phyloP scores from a whole-genome alignment of 2,888 invertebrate genomes.

The Thumatha senex region DNA sequence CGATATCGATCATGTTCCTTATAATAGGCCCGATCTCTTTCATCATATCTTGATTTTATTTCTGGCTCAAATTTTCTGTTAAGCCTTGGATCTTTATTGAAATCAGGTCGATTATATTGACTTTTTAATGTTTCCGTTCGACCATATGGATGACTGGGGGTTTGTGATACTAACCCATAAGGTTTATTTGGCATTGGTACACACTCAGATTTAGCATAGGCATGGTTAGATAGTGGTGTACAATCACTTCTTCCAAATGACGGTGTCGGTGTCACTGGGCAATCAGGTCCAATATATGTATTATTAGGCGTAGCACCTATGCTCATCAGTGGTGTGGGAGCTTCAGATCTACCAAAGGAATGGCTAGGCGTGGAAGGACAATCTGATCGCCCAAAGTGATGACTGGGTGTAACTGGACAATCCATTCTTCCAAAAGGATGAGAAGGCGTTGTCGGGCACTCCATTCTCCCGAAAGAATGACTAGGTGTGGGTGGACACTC shows the following conservation, averaged over 20 bases:
- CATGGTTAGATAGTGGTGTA: conserved; percentile 33
- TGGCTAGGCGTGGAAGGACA: conserved; percentile 51
- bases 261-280: conserved; percentile 35
- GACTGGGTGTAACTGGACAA: conserved; percentile 46
- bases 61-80: conserved; percentile 58
- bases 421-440: conserved; percentile 51
- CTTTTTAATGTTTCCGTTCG: conserved; percentile 32
- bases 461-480: conserved; percentile 45
- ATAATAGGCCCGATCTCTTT: conserved; percentile 47
- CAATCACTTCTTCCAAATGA: conserved; percentile 42
- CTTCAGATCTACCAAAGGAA: conserved; percentile 54
- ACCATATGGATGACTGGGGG: conserved; percentile 19
- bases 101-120: conserved; percentile 37
- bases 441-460: conserved; percentile 39
- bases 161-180: conserved; percentile 16
- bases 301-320: conserved; percentile 27
- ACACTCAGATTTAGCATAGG: conserved; percentile 27
- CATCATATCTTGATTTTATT: conserved; percentile 44
- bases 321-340: conserved; percentile 39
- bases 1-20: conserved; percentile 44
- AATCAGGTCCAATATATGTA: conserved; percentile 39
- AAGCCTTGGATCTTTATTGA: conserved; percentile 59
- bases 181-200: not conserved
- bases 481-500: conserved; percentile 44
- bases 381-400: conserved; percentile 52